Conservation (phyloP, 1,140 invertebrate species). For the Drosophila malerkotliana region DNA sequence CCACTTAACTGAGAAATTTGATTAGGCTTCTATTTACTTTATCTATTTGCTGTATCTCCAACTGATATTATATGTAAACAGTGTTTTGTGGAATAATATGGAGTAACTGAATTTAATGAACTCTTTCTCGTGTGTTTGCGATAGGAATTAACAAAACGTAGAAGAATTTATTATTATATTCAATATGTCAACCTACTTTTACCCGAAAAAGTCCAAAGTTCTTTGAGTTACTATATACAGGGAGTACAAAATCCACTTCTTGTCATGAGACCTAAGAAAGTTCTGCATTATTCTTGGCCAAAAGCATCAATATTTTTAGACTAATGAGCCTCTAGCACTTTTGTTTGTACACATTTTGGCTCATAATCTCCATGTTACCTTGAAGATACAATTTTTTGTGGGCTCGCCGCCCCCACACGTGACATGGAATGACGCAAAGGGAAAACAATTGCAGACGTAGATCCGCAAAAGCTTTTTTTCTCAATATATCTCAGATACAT, state of each 20-base stretch:
- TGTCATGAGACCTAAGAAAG: slow-evolving; percentile 3
- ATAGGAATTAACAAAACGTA: slow-evolving; percentile 4
- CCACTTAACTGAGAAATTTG: slow-evolving; percentile 7
- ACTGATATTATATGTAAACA: slow-evolving; percentile 25
- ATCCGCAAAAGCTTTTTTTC: slow-evolving; percentile 26
- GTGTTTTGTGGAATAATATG: slow-evolving; percentile 8
- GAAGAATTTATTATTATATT: slow-evolving; percentile 10
- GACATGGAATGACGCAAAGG: slow-evolving; percentile 56
- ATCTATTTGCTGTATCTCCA: slow-evolving; percentile 11
- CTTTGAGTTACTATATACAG: slow-evolving; percentile 3
- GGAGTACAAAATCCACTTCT: slow-evolving; percentile 29
- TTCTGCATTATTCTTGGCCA: slow-evolving; percentile 4
- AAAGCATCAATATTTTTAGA: slow-evolving; percentile 42
- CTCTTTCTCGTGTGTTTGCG: not conserved
- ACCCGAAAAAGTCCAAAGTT: slow-evolving; percentile 12
- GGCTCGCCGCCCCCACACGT: slow-evolving; percentile 45
- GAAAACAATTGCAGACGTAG: slow-evolving; percentile 46
- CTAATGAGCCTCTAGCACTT: slow-evolving; percentile 28
- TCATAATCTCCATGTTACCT: slow-evolving; percentile 52
- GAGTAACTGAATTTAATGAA: slow-evolving; percentile 6
- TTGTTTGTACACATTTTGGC: slow-evolving; percentile 52
- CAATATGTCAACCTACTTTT: not conserved
- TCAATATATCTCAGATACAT: slow-evolving; percentile 9
- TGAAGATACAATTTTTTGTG: slow-evolving; percentile 28
- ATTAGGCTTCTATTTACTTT: slow-evolving; percentile 16